A percentile compares a stretch with the other conserved stretches of the same genome.
phyloP scores from a whole-genome alignment of 2,113 vertebrate genomes.

The Sinocyclocheilus anophthalmus region DNA sequence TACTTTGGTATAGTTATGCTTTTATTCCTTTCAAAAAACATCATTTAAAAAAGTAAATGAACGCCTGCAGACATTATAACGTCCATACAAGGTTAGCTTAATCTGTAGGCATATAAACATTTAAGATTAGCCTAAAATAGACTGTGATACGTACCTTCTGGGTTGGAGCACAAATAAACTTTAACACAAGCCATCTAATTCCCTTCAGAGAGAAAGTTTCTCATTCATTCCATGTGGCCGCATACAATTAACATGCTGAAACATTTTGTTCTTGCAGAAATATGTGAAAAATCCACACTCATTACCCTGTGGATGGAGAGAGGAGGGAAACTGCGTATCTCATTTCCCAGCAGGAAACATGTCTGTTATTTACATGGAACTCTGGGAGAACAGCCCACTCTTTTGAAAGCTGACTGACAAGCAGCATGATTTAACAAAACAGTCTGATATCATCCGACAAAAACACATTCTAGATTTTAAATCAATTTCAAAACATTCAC shows the following conservation, averaged over 20 bases:
- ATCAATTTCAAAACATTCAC: background rate
- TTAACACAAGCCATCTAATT: slow-evolving; percentile 67
- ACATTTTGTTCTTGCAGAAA: slow-evolving; percentile 1
- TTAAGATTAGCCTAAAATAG: background rate
- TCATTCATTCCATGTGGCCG: background rate
- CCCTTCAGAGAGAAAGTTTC: background rate
- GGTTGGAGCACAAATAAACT: slow-evolving; percentile 77
- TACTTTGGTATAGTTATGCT: background rate
- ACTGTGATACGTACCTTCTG: slow-evolving; percentile 66
- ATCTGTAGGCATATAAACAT: background rate
- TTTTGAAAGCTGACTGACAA: background rate
- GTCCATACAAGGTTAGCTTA: background rate
- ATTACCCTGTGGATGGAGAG: background rate
- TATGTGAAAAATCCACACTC: slow-evolving; percentile 1
- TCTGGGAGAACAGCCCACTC: slow-evolving; percentile 10
- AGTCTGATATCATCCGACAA: background rate
- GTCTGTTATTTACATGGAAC: slow-evolving; percentile 26
- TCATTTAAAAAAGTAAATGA: too few species aligned
- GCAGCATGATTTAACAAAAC: background rate
- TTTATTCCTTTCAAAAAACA: too few species aligned
- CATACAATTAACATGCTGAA: background rate
- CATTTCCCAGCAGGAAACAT: slow-evolving; percentile 32
- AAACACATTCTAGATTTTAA: background rate
- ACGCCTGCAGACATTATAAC: background rate
- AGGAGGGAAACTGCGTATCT: slow-evolving; percentile 26